Evolutionary conservation across 1,140 invertebrate species (phyloP).

Genomic region (Mya arenaria): DNA sequence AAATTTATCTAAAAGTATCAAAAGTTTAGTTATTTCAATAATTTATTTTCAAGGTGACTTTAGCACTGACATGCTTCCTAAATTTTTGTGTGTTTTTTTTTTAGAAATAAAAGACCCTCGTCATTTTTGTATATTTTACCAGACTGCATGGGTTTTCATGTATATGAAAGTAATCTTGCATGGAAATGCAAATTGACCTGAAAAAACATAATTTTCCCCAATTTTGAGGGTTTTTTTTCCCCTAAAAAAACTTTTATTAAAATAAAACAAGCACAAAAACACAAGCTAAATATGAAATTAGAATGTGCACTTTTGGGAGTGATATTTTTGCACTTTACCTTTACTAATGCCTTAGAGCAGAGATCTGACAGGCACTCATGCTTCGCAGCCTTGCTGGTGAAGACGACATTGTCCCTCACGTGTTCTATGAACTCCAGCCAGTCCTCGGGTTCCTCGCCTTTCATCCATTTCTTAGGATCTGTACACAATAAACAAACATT

Average conservation of each 20-base stretch:
- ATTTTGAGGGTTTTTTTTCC: not conserved
- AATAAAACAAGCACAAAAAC: not conserved
- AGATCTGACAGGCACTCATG: slow-evolving; percentile 46
- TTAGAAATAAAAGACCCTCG: no score
- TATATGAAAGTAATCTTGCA: not conserved
- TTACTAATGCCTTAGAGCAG: not conserved
- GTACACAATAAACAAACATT: no score
- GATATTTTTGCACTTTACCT: not conserved
- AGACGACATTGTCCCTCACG: slow-evolving; percentile 53
- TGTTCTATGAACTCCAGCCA: slow-evolving; percentile 70
- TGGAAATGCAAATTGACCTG: not conserved
- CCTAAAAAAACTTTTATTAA: not conserved
- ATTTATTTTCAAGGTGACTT: not conserved
- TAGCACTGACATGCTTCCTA: not conserved
- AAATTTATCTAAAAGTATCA: not conserved
- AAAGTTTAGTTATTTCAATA: not conserved
- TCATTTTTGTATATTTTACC: no score
- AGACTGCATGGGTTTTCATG: no score
- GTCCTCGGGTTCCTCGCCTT: slow-evolving; percentile 70
- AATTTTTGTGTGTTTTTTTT: not conserved
- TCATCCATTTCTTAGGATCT: slow-evolving; percentile 64
- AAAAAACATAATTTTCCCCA: not conserved
- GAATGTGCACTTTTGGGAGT: not conserved
- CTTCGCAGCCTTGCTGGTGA: slow-evolving; percentile 53
- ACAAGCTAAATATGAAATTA: not conserved